A percentile compares a stretch with the other conserved stretches of the same genome.
Conservation (phyloP, 2,888 invertebrate genomes). For the Crocallis elinguaria region DNA sequence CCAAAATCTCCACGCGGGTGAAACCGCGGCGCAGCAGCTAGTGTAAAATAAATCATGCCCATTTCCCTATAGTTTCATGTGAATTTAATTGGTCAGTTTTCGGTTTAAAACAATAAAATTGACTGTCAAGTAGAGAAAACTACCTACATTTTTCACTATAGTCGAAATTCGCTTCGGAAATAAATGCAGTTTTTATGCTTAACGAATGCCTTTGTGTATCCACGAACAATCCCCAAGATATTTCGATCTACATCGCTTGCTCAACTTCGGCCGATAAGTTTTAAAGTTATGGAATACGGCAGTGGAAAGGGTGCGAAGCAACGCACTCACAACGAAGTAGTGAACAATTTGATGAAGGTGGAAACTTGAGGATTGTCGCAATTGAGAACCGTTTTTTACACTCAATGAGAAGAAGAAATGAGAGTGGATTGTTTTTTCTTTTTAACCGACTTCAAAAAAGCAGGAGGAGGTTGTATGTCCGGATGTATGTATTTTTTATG, state of each 20-base stretch:
- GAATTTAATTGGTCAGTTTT: no score
- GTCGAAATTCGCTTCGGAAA: not conserved
- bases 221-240: not conserved
- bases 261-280: constrained; percentile 30
- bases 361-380: not conserved
- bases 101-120: no score
- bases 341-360: not conserved
- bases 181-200: constrained; percentile 16
- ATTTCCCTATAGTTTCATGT: no score
- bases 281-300: not conserved
- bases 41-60: no score
- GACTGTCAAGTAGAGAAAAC: no score
- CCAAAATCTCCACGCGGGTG: no score
- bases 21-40: no score
- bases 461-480: no score
- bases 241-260: constrained; percentile 48
- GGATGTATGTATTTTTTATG: no score
- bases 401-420: no score
- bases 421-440: no score
- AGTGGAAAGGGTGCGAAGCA: not conserved
- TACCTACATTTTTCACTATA: not conserved
- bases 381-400: not conserved
- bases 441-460: no score
- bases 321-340: not conserved
- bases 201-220: not conserved